A percentile compares a stretch with the other conserved stretches of the same genome.
Conservation (phyloP, 2,113 vertebrate species). For the Carassius gibelio region DNA sequence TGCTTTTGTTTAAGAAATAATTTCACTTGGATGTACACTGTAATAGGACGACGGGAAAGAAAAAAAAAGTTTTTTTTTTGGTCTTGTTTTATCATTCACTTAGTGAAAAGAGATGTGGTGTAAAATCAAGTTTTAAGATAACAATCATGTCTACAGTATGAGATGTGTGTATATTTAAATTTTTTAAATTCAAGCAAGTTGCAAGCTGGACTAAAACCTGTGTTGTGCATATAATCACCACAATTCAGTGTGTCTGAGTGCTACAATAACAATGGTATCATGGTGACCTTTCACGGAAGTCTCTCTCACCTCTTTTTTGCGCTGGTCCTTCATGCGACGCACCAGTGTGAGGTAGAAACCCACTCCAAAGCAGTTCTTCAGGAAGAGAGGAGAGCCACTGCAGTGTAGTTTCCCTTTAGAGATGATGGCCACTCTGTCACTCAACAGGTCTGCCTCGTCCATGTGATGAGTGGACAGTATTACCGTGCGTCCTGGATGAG, state of each 20-base stretch:
- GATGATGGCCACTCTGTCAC: slow-evolving; percentile 93
- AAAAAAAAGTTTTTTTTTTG: no score
- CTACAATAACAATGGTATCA: background rate
- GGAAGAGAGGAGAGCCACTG: slow-evolving; percentile 92
- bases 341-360: slow-evolving; percentile 97
- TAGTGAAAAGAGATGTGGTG: background rate
- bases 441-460: slow-evolving; percentile 96
- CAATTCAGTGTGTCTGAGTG: background rate
- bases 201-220: background rate
- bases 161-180: no score
- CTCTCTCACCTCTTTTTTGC: slow-evolving; percentile 71
- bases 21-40: no score
- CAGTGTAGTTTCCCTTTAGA: slow-evolving; percentile 91
- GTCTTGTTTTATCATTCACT: no score
- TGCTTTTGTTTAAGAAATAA: no score
- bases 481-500: slow-evolving; percentile 85
- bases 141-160: background rate
- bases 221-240: background rate
- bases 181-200: no score
- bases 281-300: background rate
- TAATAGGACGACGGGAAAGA: no score
- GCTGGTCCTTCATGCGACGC: slow-evolving; percentile 81
- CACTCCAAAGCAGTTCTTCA: slow-evolving; percentile 93
- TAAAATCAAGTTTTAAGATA: background rate
- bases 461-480: slow-evolving; percentile 97